Percentiles rank a stretch among this genome's conserved stretches.
Evolutionary conservation across 2,888 invertebrate genomes (phyloP).

Genomic region (Nebria salina): DNA sequence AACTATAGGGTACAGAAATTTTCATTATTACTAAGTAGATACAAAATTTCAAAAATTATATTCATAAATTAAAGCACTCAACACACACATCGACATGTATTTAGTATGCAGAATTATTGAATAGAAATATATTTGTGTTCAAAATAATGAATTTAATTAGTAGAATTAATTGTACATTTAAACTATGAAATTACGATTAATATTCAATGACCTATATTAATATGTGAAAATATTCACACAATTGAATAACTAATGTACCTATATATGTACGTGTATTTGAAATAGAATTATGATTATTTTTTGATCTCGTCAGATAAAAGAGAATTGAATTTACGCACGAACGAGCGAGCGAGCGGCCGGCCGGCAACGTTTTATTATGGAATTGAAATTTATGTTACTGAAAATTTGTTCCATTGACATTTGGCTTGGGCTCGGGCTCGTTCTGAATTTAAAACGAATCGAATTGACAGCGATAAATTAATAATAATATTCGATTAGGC

Average conservation of each 20-base stretch:
- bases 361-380: conserved; percentile 23
- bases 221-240: conserved; percentile 19
- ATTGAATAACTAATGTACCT: conserved; percentile 26
- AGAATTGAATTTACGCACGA: conserved; percentile 32
- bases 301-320: conserved; percentile 7
- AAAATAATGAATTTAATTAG: no score
- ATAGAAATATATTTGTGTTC: no score
- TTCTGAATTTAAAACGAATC: conserved; percentile 25
- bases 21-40: no score
- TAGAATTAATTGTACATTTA: no score
- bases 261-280: not conserved
- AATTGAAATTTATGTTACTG: conserved; percentile 41
- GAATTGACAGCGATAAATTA: conserved; percentile 40
- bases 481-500: conserved; percentile 36
- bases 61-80: no score
- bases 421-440: conserved; percentile 6
- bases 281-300: not conserved
- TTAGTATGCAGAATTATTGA: no score
- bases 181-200: no score
- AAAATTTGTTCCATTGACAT: conserved; percentile 41
- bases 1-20: no score
- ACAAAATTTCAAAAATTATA: no score
- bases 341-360: not conserved
- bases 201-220: not conserved
- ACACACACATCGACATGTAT: no score